These are phyloP conservation scores for Bursaphelenchus okinawaensis DNA, from an alignment of 2,888 invertebrate species.

Conservation along the genomic window DNA sequence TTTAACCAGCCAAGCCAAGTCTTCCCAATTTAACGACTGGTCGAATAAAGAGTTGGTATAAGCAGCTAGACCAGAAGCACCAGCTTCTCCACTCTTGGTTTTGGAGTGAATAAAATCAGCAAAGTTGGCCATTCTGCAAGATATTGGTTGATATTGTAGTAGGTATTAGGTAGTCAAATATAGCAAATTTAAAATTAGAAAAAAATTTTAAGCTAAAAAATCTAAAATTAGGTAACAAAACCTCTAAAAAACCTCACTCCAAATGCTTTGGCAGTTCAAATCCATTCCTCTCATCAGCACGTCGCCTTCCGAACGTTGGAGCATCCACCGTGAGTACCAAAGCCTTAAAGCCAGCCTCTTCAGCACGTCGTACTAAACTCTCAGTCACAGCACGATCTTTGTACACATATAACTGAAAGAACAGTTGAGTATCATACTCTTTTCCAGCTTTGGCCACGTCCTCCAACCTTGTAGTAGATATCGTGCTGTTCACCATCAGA, in stretches of 20 bases:
- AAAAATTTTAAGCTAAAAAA: too few relatives aligned
- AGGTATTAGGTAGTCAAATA: too few relatives aligned
- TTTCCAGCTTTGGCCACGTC: constrained; percentile 26
- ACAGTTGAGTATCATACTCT: constrained; percentile 33
- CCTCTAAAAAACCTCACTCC: constrained; percentile 56
- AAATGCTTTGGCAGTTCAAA: constrained; percentile 77
- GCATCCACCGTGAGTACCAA: constrained; percentile 69
- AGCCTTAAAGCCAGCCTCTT: constrained; percentile 68
- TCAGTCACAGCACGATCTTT: constrained; percentile 59
- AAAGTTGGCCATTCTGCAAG: constrained; percentile 25
- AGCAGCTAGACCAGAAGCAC: constrained; percentile 72
- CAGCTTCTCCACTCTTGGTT: constrained; percentile 28
- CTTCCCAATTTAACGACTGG: constrained; percentile 76
- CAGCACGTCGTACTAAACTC: constrained; percentile 70
- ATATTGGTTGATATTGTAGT: too few relatives aligned
- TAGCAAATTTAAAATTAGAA: too few relatives aligned
- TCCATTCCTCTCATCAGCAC: constrained; percentile 76
- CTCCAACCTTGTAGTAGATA: constrained; percentile 30
- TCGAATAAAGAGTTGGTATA: constrained; percentile 76
- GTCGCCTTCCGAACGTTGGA: constrained; percentile 70
- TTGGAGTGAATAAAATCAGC: background rate
- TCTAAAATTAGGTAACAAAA: too few relatives aligned
- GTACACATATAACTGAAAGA: constrained; percentile 82
- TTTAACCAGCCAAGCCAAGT: constrained; percentile 71
- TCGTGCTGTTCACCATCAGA: constrained; percentile 32